A percentile compares a stretch with the other conserved stretches of the same genome.
phyloP scores from a whole-genome alignment of 2,888 invertebrate species.

The Nephrotoma guestfalica region DNA sequence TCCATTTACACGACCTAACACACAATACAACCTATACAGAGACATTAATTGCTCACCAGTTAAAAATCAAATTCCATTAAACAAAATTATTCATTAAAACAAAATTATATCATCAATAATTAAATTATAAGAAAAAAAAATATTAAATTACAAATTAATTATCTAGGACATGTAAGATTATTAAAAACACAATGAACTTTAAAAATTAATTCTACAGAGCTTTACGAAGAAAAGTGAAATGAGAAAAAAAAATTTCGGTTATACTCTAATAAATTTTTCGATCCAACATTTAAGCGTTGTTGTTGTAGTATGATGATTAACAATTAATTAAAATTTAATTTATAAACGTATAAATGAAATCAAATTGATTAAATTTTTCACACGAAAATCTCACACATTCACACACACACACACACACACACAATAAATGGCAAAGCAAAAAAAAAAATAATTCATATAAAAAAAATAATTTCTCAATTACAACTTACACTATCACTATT shows the following conservation, averaged over 20 bases:
- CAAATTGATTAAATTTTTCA: neutral
- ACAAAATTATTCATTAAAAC: too few relatives aligned
- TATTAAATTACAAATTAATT: neutral
- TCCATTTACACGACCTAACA: too few relatives aligned
- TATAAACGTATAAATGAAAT: neutral
- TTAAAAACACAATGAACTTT: neutral
- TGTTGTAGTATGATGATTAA: neutral
- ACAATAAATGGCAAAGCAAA: neutral
- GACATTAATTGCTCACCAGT: too few relatives aligned
- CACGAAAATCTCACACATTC: neutral
- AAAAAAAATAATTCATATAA: neutral
- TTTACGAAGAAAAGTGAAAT: neutral
- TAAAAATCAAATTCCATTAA: too few relatives aligned
- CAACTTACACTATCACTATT: conserved; percentile 13
- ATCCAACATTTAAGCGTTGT: neutral
- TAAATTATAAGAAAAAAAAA: neutral
- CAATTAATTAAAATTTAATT: neutral
- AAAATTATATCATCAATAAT: too few relatives aligned
- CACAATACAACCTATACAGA: too few relatives aligned
- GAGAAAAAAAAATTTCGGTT: neutral
- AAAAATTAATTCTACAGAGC: neutral
- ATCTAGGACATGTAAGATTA: neutral
- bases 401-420: neutral
- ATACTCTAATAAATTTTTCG: neutral
- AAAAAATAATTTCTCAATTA: conserved; percentile 4